Evolutionary conservation across 2,797 vertebrate genomes (phyloP), one percentile per base, ranked within the genome.

Genomic region (Lacerta viridis): DNA sequence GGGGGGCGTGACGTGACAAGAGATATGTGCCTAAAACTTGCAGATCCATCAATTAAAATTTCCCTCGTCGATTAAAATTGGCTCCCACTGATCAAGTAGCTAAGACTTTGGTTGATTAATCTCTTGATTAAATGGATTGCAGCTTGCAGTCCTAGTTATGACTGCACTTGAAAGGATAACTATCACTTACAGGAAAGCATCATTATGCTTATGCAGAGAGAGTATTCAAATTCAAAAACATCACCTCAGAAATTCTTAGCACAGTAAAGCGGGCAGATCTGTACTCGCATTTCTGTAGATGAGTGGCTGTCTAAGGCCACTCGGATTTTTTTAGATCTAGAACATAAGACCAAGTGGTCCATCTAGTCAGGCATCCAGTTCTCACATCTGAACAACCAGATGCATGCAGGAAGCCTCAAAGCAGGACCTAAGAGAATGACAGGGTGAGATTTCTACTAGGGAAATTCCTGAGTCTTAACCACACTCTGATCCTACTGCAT

Each of bases 111-210:
- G 43, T 46, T 87, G 79, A 75, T 87, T 87, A 64, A 74, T 75
- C 50, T 41, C 13, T 78, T 11, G 61, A 74, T 87, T 87, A 79
- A 78, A 86, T 43, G 17, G 66, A 80, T 87, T 71, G 74, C 72
- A 74, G 46, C 50, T 61, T 72, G 36, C 69, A 80, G 43, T 36
- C 25, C 77, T 66, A 41, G 50, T 59, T 59, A 87, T 61, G 41
- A 36, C 64, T 79, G 17, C 43, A 36, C 61, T 61, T 69, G 81
- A 81, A 87, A 61, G 72, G 74, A 15, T 39, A 74, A 41, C 43
- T 55, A 36, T 75, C 36, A 39, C 41, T 87, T 59, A 61, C 39
- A 80, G 72, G 39, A 61, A 80, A 87, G 2, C 80, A 50, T 87
- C 71, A 72, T 61, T 68, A 78, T 78, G 43, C 33, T 69, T 86